A percentile compares a stretch with the other conserved stretches of the same genome.
phyloP scores from a whole-genome alignment of 2,113 vertebrate genomes.

The Puffinus mauretanicus region DNA sequence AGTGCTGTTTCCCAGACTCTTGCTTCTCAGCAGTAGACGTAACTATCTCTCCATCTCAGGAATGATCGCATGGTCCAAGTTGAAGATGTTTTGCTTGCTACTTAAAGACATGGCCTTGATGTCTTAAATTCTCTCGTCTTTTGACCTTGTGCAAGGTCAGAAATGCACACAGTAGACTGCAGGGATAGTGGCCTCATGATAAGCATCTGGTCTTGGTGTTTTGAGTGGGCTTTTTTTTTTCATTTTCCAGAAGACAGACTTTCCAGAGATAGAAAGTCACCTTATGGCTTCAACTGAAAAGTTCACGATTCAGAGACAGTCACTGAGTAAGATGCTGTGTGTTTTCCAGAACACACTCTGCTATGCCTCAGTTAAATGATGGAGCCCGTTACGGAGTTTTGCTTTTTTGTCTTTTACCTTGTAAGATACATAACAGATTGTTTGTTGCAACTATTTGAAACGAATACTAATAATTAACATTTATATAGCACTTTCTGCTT shows the following conservation, averaged over 20 bases:
- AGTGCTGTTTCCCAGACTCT: not conserved
- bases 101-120: not conserved
- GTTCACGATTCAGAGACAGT: not conserved
- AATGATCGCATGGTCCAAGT: not conserved
- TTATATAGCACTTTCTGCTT: constrained; percentile 21
- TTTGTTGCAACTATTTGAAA: constrained; percentile 12
- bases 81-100: not conserved
- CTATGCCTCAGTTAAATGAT: not conserved
- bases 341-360: not conserved
- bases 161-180: not conserved
- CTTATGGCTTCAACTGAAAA: not conserved
- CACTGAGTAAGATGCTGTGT: not conserved
- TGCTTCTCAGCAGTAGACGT: not conserved
- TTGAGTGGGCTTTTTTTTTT: not conserved
- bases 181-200: not conserved
- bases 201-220: not conserved
- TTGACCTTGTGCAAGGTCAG: not conserved
- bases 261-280: not conserved
- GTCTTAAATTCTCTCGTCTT: not conserved
- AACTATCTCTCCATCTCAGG: not conserved
- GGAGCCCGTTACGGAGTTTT: not conserved
- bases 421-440: not conserved
- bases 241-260: not conserved
- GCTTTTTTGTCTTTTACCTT: not conserved
- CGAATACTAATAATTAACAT: constrained; percentile 31